Evolutionary conservation across 2,888 invertebrate genomes (phyloP).

Genomic region (Acronicta alni): DNA sequence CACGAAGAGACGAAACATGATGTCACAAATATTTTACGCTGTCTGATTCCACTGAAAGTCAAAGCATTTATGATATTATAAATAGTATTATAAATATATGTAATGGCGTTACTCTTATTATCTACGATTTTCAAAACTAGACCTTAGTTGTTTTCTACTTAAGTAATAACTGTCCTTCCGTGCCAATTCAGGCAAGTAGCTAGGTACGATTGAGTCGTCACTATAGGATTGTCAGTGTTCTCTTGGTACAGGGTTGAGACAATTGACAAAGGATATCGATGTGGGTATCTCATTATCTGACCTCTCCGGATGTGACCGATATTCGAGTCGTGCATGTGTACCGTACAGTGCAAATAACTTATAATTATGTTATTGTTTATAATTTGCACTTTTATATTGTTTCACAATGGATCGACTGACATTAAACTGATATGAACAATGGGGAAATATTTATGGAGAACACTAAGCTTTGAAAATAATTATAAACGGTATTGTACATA

Average conservation of each 20-base stretch:
- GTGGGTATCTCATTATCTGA: constrained; percentile 57
- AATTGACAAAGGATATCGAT: constrained; percentile 54
- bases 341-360: constrained; percentile 49
- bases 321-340: constrained; percentile 50
- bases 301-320: constrained; percentile 62
- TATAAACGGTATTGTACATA: constrained; percentile 16
- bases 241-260: constrained; percentile 24
- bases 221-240: neutral
- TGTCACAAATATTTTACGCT: too few species aligned
- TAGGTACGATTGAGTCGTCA: neutral
- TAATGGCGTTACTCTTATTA: too few species aligned
- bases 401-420: constrained; percentile 27
- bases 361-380: constrained; percentile 52
- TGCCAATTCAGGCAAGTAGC: too few species aligned
- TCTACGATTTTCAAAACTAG: too few species aligned
- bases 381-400: constrained; percentile 32
- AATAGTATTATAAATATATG: too few species aligned
- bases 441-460: constrained; percentile 24
- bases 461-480: constrained; percentile 17
- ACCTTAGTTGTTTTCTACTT: too few species aligned
- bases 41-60: too few species aligned
- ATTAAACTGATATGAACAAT: constrained; percentile 29
- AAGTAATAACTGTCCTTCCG: too few species aligned
- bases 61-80: too few species aligned
- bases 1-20: too few species aligned